Evolutionary conservation across 2,113 vertebrate species (phyloP), one percentile per base, ranked within the genome.

Genomic region (Ptyas mucosa): DNA sequence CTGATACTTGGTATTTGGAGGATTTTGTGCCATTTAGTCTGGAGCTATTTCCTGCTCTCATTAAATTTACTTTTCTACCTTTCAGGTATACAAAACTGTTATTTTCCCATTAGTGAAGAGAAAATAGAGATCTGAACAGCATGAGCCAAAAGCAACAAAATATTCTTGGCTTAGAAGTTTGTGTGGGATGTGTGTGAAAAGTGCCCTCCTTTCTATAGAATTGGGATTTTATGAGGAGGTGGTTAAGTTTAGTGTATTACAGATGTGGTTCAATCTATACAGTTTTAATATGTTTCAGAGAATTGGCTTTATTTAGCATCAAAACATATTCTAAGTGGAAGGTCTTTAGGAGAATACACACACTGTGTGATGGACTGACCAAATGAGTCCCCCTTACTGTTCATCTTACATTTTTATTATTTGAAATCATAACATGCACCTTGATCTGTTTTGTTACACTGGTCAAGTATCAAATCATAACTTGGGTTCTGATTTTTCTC

Each of bases 181-280:
- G 21, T 29, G 87, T 43, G 43, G 0, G 94, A 12, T 29, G 43
- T 8, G 10, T 34, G 43, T 5, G 29, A 15, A 11, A 55, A 95
- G 91, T 88, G 85, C 9, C n/a, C 94, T 89, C 90, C 18, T 87
- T 57, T 94, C 91, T 93, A 9, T 49, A 93, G 49, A 57, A 34
- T 49, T 85, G 91, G 23, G 39, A 92, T 26, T 89, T 58, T 93
- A 34, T 21, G 86, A 87, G 88, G 11, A 93, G 5, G 14, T 21
- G 15, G 3, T 86, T 94, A 39, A 93, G n/a, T 94, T 88, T 20
- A 21, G 39, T 52, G 52, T 93, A 55, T 81, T 57, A 81, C 85
- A 94, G 90, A 39, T 94, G 61, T 6, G 89, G 39, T 55, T 1
- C 58, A 69, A 24, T 88, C 49, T 88, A 34, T 23, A 88, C 46